phyloP scores from a whole-genome alignment of 2,888 invertebrate species.

The Andrena bicolor region DNA sequence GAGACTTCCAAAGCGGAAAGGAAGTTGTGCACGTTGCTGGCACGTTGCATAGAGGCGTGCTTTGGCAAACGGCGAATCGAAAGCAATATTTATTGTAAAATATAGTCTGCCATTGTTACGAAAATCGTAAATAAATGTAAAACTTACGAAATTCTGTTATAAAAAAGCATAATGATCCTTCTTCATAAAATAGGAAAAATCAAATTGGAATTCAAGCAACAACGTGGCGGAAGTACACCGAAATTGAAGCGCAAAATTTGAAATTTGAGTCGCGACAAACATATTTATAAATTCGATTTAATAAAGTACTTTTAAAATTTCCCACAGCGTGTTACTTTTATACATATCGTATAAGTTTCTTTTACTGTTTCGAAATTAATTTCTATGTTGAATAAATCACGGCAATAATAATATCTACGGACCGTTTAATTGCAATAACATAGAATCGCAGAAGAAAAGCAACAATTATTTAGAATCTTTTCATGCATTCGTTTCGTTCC shows the following conservation, averaged over 20 bases:
- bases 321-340: neutral
- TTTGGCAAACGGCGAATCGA: neutral
- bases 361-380: neutral
- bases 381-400: neutral
- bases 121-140: neutral
- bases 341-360: neutral
- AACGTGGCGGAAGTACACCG: conserved; percentile 25
- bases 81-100: neutral
- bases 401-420: neutral
- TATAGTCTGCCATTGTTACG: neutral
- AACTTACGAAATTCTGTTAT: neutral
- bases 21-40: conserved; percentile 61
- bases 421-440: neutral
- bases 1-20: conserved; percentile 85
- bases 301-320: neutral
- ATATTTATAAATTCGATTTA: conserved; percentile 3
- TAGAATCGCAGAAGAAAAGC: neutral
- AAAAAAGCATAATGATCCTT: neutral
- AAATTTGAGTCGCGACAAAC: neutral
- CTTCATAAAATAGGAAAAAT: neutral
- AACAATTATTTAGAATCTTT: neutral
- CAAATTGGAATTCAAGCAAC: neutral
- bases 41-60: neutral
- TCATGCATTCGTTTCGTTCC: neutral
- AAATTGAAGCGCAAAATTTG: conserved; percentile 28